Evolutionary conservation across 2,113 vertebrate genomes (phyloP).

Genomic region (Noctilio leporinus): DNA sequence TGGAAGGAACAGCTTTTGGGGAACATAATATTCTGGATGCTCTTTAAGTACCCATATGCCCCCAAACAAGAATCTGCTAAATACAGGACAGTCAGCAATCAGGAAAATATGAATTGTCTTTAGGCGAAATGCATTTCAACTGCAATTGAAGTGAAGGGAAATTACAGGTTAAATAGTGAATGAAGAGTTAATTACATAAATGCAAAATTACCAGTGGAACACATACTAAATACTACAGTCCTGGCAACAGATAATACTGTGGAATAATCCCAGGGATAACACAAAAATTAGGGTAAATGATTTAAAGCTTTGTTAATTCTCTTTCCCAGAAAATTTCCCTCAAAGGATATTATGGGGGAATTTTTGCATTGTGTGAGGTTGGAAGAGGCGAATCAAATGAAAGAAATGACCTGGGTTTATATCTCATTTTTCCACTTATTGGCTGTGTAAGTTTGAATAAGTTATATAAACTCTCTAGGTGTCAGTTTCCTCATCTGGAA

Average conservation of each 20-base stretch:
- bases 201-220: not conserved
- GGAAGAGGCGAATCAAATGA: not conserved
- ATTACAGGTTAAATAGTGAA: not conserved
- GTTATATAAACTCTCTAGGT: not conserved
- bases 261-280: not conserved
- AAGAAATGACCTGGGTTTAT: not conserved
- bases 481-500: not conserved
- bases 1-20: constrained; percentile 33
- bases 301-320: not conserved
- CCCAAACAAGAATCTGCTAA: constrained; percentile 35
- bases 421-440: not conserved
- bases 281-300: not conserved
- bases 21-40: constrained; percentile 33
- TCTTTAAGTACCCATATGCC: constrained; percentile 38
- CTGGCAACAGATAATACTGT: not conserved
- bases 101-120: constrained; percentile 11
- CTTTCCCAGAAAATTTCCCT: not conserved
- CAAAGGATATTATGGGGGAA: not conserved
- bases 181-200: constrained; percentile 8
- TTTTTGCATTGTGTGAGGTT: constrained; percentile 10
- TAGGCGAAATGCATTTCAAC: constrained; percentile 26
- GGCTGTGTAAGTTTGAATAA: not conserved
- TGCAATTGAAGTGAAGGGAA: not conserved
- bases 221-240: not conserved
- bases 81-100: not conserved